Evolutionary conservation across 2,888 invertebrate genomes (phyloP).

Genomic region (Rhynchonema sp.): DNA sequence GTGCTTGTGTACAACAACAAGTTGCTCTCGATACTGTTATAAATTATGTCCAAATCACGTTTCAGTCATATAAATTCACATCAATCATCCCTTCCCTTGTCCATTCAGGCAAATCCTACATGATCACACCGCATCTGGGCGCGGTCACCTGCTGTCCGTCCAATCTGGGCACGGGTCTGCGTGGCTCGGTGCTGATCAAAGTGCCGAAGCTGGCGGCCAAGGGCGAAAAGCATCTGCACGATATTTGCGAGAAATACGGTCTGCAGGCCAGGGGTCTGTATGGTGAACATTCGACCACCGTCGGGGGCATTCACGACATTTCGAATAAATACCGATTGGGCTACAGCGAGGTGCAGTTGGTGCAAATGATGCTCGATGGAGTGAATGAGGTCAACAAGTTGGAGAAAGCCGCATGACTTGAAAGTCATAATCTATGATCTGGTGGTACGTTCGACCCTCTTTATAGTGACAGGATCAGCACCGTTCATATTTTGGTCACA

Average conservation of each 20-base stretch:
- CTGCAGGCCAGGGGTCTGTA: conserved; percentile 10
- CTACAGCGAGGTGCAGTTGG: conserved; percentile 11
- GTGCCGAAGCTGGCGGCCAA: conserved; percentile 8
- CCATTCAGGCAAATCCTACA: conserved; percentile 4
- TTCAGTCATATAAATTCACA: no score
- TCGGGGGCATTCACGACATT: conserved; percentile 12
- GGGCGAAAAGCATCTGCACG: background rate
- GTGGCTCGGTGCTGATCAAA: conserved; percentile 13
- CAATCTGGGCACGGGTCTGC: conserved; percentile 14
- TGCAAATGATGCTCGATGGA: conserved; percentile 11
- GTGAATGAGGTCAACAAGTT: conserved; percentile 8
- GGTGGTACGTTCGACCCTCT: no score
- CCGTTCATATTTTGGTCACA: no score
- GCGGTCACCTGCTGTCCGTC: conserved; percentile 15
- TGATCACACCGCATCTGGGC: conserved; percentile 13
- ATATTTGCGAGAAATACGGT: conserved; percentile 10
- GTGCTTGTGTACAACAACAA: no score
- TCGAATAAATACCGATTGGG: conserved; percentile 12
- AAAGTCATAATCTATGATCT: no score
- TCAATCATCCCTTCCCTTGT: no score
- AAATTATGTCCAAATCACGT: no score
- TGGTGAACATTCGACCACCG: conserved; percentile 11
- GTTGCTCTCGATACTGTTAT: no score
- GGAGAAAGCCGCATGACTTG: background rate
- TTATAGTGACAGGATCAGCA: no score